Percentiles rank a stretch among this genome's conserved stretches.
Conservation (phyloP, 2,113 vertebrate genomes). For the Oryzias woworae region DNA sequence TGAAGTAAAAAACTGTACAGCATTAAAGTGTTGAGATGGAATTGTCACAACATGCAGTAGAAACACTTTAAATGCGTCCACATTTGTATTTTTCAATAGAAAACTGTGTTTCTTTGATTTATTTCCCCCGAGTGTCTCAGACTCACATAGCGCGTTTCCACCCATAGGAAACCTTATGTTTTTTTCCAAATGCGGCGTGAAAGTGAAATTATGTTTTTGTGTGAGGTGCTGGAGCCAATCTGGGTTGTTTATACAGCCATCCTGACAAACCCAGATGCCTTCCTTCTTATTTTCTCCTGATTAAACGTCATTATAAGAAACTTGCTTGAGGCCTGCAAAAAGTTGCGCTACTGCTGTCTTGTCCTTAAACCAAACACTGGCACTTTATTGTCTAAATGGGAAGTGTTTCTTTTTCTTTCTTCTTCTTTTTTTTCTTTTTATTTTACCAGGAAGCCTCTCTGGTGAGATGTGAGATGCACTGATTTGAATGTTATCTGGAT, state of each 20-base stretch:
- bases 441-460: slow-evolving; percentile 43
- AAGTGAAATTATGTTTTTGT: slow-evolving; percentile 45
- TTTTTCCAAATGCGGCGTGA: slow-evolving; percentile 43
- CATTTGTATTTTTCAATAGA: slow-evolving; percentile 40
- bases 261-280: slow-evolving; percentile 23
- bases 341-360: slow-evolving; percentile 62
- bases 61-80: slow-evolving; percentile 42
- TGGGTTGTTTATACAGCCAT: slow-evolving; percentile 25
- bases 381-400: slow-evolving; percentile 78
- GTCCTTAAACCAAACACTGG: slow-evolving; percentile 79
- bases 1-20: slow-evolving; percentile 42
- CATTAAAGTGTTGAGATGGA: slow-evolving; percentile 26
- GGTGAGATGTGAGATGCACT: slow-evolving; percentile 24
- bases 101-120: slow-evolving; percentile 42
- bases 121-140: slow-evolving; percentile 45
- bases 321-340: slow-evolving; percentile 5
- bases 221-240: slow-evolving; percentile 33
- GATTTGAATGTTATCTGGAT: slow-evolving; percentile 25
- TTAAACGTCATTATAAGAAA: slow-evolving; percentile 15
- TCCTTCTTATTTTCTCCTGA: slow-evolving; percentile 32
- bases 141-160: slow-evolving; percentile 17
- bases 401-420: background rate
- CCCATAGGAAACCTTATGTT: slow-evolving; percentile 26
- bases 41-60: slow-evolving; percentile 31
- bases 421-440: slow-evolving; percentile 31